phyloP scores from a whole-genome alignment of 2,888 invertebrate species.

The Caenorhabditis sinica region DNA sequence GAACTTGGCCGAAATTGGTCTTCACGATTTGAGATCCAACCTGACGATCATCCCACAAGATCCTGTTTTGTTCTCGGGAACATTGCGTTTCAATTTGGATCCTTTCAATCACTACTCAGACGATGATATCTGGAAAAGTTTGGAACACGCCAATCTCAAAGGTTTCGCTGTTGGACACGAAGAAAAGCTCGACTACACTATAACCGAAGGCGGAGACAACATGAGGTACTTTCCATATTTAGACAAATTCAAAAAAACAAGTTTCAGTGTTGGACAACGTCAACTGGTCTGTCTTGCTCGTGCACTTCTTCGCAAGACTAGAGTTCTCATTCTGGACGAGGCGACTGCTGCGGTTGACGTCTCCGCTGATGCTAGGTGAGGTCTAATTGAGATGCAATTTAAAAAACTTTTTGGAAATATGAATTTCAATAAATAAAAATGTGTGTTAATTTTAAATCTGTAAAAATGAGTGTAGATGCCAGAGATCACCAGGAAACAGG shows the following conservation, averaged over 20 bases:
- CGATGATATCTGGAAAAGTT: constrained; percentile 91
- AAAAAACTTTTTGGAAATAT: too few relatives aligned
- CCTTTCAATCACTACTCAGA: constrained; percentile 91
- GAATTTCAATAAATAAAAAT: too few relatives aligned
- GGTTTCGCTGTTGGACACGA: constrained; percentile 88
- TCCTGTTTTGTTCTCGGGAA: constrained; percentile 84
- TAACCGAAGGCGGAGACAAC: constrained; percentile 95
- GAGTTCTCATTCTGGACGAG: constrained; percentile 86
- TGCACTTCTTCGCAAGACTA: constrained; percentile 85
- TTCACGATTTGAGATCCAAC: constrained; percentile 91
- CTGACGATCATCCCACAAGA: constrained; percentile 89
- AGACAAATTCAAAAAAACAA: neutral
- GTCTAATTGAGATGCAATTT: too few relatives aligned
- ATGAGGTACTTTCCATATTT: constrained; percentile 83
- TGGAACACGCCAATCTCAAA: constrained; percentile 94
- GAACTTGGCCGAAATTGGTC: constrained; percentile 89
- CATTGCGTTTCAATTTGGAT: constrained; percentile 91
- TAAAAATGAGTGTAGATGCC: too few relatives aligned
- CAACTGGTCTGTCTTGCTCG: constrained; percentile 85
- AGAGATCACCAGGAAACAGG: too few relatives aligned
- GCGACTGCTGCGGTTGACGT: constrained; percentile 86
- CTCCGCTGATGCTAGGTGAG: constrained; percentile 86
- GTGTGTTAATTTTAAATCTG: too few relatives aligned
- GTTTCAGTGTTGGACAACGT: constrained; percentile 85
- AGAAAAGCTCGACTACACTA: constrained; percentile 90